Base-by-base conservation (phyloP, 2,113 vertebrate genomes). In the Percopsis transmontana region DNA sequence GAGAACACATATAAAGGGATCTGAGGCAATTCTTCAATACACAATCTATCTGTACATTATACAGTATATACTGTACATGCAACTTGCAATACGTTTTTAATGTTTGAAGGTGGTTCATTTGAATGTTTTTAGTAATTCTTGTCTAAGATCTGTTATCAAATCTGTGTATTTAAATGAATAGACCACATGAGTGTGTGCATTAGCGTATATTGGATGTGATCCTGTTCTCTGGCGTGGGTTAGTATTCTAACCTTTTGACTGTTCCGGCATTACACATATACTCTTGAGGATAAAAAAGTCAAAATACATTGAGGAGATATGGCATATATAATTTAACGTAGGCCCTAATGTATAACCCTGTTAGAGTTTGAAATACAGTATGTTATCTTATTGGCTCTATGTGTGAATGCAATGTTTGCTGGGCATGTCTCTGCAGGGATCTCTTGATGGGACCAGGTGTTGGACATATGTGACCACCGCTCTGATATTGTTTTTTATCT, bases 191-290 rank as follows among this genome's bases (percentile, higher is more conserved):
- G 27, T 33, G 27, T 33, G 3, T 33, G 7, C 7, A 33, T 3
- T 33, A 6, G 27, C 27, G 27, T 33, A 33, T 33, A 5, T 3
- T 33, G 27, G 27, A 33, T 33, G 7, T 33, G 27, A 6, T 5
- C 3, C 3, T 33, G 27, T 33, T 33, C 27, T 33, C 27, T 33
- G 27, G 27, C 27, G 7, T 6, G 27, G 27, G 27, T 33, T 33
- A 20, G 58, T 68, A 47, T 55, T 74, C 61, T 39, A 40, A 55
- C 74, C 48, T 23, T 40, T 45, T 19, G 15, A 51, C 42, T 50
- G 47, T 72, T 21, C 38, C 5, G 53, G 58, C 33, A 66, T 63
- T 73, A 68, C 59, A 67, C 72, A 80, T 71, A 62, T 24, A 58
- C 66, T 61, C 55, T 20, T 15, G 1, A 58, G 54, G 66, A 24